Evolutionary conservation across 2,797 vertebrate species (phyloP).

Genomic region (Sciurus vulgaris): DNA sequence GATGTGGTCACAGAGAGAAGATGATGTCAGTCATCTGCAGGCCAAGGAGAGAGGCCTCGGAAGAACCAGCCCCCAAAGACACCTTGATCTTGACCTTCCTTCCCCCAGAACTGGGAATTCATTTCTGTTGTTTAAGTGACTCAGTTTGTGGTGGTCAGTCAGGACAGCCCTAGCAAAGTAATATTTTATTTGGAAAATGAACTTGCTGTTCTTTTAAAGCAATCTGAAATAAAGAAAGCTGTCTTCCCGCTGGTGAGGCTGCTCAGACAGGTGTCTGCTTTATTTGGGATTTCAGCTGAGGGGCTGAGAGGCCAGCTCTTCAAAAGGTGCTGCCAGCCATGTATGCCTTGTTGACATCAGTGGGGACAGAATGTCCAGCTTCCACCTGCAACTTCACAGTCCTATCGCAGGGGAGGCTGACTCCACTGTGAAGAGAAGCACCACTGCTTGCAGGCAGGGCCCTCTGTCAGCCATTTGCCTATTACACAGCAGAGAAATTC

Average conservation of each 20-base stretch:
- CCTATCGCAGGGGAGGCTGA: background rate
- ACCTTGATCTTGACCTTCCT: background rate
- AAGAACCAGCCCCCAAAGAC: background rate
- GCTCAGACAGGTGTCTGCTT: background rate
- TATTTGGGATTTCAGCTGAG: background rate
- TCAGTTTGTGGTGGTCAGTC: background rate
- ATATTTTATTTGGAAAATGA: background rate
- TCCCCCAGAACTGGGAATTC: background rate
- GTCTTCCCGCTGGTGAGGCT: background rate
- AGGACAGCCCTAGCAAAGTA: background rate
- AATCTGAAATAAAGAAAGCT: background rate
- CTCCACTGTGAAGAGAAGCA: background rate
- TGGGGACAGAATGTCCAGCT: too few species aligned
- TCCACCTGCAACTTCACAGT: background rate
- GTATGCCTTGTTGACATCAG: fast-evolving
- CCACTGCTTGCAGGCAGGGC: background rate
- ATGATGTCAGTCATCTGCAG: background rate
- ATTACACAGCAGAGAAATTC: background rate
- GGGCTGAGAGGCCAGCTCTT: too few species aligned
- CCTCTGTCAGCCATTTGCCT: background rate
- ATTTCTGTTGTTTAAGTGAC: background rate
- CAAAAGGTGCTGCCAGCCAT: background rate
- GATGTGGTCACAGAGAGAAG: background rate
- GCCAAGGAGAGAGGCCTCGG: background rate
- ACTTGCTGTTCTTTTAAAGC: background rate